Base-by-base conservation (phyloP, 2,888 invertebrate species). In the Diploptera punctata region DNA sequence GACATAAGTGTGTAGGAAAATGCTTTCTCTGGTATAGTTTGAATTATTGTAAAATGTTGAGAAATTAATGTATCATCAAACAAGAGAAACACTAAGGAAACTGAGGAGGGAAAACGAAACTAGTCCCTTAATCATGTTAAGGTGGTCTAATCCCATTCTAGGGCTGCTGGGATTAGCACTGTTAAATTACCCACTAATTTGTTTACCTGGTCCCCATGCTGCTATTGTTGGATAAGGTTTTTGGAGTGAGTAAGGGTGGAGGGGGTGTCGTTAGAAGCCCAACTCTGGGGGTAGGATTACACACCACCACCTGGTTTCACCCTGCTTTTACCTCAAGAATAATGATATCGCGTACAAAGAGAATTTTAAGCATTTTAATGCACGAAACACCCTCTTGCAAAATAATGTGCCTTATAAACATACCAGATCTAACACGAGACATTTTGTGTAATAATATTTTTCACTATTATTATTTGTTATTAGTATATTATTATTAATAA, bases 171-270 rank as follows among this genome's bases (percentile, higher is more conserved):
- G 67, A 67, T 71, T 54, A 43, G 31, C 43, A 18, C 67, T 54
- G 52, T 65, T 38, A 71, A 71, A 71, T 71, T 71, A 67, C 71
- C 71, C 71, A 67, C 71, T 71, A 71, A 71, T 71, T 71, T 71
- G 71, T 71, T 71, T 71, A 71, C 71, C 71, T 71, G 71, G 29
- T 26, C 57, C 2, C 57, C 57, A 57, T 16, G 29, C 4, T 57
- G 57, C 57, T 29, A 57, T 57, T 57, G 26, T 57, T 29, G 57
- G 57, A 57, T 29, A 57, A 29, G 24, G 54, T 54, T 52, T 52
- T 52, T 19, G 7, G 10, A 21, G 26, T 5, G n/a, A 13, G 54
- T 16, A 13, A 54, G 57, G 3, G 33, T 33, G 33, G 29, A 21
- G 19, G 21, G 52, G 21, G 29, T 7, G 10, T 57, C 57, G 57